Evolutionary conservation across 2,888 invertebrate genomes (phyloP).

Genomic region (Ichneumon xanthorius): DNA sequence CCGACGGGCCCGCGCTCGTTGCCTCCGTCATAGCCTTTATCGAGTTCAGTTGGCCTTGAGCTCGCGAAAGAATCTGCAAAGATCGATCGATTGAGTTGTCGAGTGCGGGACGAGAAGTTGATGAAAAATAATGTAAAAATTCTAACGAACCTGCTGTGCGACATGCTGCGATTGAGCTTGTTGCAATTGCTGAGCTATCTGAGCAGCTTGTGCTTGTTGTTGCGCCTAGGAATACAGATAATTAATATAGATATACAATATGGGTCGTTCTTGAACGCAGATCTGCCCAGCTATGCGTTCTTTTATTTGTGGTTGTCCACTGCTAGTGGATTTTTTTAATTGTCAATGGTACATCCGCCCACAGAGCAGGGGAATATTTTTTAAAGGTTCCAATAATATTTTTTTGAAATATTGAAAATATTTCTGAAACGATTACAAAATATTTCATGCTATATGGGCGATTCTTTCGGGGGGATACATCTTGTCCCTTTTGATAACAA

Average conservation of each 20-base stretch:
- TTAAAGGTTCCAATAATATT: no score
- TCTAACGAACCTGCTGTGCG: conserved; percentile 80
- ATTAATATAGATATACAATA: not conserved
- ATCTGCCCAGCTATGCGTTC: no score
- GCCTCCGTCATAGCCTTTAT: conserved; percentile 79
- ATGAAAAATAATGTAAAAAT: not conserved
- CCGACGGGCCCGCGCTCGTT: conserved; percentile 78
- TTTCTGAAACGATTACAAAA: no score
- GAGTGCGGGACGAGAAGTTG: not conserved
- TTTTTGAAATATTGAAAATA: not conserved
- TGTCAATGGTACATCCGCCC: no score
- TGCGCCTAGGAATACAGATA: conserved; percentile 75
- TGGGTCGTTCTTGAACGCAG: not conserved
- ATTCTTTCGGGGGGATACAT: no score
- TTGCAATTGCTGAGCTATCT: conserved; percentile 82
- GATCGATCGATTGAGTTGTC: not conserved
- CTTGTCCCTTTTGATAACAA: no score
- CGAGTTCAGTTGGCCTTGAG: conserved; percentile 82
- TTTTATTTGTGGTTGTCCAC: no score
- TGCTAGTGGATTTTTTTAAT: no score
- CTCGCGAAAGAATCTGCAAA: conserved; percentile 81
- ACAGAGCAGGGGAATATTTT: no score
- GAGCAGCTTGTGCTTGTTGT: conserved; percentile 78
- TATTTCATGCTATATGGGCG: no score
- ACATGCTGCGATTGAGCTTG: conserved; percentile 83